Percentiles rank a stretch among this genome's conserved stretches.
Evolutionary conservation across 2,797 vertebrate species (phyloP).

Genomic region (Sebastes reedi): DNA sequence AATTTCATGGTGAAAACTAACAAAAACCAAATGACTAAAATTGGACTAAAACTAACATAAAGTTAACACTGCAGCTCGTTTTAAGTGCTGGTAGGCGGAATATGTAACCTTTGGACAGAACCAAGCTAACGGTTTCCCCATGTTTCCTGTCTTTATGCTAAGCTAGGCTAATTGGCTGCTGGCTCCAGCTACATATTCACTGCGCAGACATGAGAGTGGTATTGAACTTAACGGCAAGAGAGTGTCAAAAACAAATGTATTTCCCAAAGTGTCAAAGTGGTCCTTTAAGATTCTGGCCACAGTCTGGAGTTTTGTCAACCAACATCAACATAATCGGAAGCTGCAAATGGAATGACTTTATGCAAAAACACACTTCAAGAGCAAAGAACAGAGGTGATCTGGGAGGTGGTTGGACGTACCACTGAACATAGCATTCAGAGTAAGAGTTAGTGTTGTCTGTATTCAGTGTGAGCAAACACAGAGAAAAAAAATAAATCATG

Average conservation of each 20-base stretch:
- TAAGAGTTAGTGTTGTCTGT: constrained; percentile 86
- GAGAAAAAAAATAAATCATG: constrained; percentile 55
- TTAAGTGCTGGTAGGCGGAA: neutral
- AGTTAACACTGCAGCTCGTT: neutral
- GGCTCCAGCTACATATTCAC: neutral
- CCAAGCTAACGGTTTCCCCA: neutral
- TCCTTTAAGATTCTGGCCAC: constrained; percentile 33
- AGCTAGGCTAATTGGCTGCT: neutral
- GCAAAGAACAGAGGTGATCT: constrained; percentile 68
- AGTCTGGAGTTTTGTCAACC: constrained; percentile 71
- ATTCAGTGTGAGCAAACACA: constrained; percentile 85
- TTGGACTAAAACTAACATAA: neutral
- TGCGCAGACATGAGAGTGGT: neutral
- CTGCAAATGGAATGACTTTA: constrained; percentile 69
- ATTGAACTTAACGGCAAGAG: constrained; percentile 5
- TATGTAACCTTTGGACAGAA: neutral
- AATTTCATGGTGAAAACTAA: neutral
- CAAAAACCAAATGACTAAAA: neutral
- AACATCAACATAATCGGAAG: constrained; percentile 68
- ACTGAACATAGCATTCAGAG: constrained; percentile 75
- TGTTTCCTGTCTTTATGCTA: neutral
- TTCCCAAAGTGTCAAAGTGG: constrained; percentile 47
- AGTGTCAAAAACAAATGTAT: neutral
- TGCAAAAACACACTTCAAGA: constrained; percentile 68
- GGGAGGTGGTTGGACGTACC: constrained; percentile 56